phyloP scores from a whole-genome alignment of 2,797 vertebrate genomes.

The Taeniopygia guttata region DNA sequence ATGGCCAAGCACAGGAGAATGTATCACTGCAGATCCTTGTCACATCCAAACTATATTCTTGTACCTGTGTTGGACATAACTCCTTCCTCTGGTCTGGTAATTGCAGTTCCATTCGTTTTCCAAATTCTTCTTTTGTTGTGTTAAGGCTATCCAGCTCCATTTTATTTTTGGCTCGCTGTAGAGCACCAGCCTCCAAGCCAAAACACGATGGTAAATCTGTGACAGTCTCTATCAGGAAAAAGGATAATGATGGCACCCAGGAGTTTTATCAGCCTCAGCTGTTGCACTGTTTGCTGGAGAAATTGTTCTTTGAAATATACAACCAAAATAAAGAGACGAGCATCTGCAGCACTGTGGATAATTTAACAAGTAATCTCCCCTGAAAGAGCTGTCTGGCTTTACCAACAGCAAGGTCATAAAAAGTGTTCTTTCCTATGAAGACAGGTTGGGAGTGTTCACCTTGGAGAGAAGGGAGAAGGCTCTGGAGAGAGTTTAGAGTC shows the following conservation, averaged over 20 bases:
- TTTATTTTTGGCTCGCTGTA: neutral
- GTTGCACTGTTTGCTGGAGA: conserved; percentile 58
- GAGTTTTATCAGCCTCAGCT: conserved; percentile 67
- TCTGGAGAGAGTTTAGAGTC: neutral
- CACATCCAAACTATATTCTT: fast-evolving
- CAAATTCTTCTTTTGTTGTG: neutral
- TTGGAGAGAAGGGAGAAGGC: neutral
- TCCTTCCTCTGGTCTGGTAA: neutral
- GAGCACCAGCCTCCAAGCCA: neutral
- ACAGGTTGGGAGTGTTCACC: neutral
- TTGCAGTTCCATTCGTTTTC: neutral
- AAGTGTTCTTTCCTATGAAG: neutral
- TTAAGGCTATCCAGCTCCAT: neutral
- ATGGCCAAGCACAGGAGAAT: fast-evolving
- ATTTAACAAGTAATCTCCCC: neutral
- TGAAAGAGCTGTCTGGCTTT: neutral
- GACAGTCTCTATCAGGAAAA: conserved; percentile 31
- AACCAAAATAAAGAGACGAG: conserved; percentile 64
- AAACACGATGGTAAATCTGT: conserved; percentile 48
- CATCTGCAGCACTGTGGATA: conserved; percentile 25
- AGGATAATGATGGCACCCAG: conserved; percentile 42
- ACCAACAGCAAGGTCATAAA: neutral
- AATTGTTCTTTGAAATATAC: conserved; percentile 56
- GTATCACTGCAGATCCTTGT: neutral
- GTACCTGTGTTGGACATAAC: neutral